Percentiles rank a stretch among this genome's conserved stretches.
Evolutionary conservation across 2,113 vertebrate genomes (phyloP).

Genomic region (Nipponia nippon): DNA sequence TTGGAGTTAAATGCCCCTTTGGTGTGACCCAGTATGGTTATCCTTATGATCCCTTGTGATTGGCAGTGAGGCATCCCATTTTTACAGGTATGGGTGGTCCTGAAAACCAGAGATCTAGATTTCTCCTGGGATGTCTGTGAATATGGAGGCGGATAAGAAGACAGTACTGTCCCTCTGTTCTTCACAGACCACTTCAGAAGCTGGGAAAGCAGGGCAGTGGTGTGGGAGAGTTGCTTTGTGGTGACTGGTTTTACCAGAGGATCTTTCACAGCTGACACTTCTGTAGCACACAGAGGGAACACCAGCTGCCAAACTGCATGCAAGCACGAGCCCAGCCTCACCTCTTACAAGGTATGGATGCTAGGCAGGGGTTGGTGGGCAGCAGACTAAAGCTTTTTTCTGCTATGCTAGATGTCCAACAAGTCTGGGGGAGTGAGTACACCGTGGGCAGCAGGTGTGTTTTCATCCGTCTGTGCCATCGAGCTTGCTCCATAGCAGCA

Average conservation of each 20-base stretch:
- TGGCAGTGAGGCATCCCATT: not conserved
- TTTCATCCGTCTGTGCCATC: not conserved
- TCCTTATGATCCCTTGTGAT: not conserved
- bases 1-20: not conserved
- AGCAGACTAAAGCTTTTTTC: not conserved
- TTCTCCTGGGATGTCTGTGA: not conserved
- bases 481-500: not conserved
- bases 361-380: not conserved
- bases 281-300: not conserved
- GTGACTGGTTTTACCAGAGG: not conserved
- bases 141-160: not conserved
- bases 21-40: fast-evolving
- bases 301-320: not conserved
- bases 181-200: not conserved
- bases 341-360: not conserved
- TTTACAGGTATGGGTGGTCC: not conserved
- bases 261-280: not conserved
- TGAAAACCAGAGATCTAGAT: not conserved
- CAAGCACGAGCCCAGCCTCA: not conserved
- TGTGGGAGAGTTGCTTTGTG: not conserved
- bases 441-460: fast-evolving
- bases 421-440: not conserved
- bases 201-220: not conserved
- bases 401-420: not conserved
- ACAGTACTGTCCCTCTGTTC: not conserved